These are phyloP conservation scores for Steinernema khuongi DNA, from an alignment of 1,140 invertebrate genomes.

Conservation along the genomic window DNA sequence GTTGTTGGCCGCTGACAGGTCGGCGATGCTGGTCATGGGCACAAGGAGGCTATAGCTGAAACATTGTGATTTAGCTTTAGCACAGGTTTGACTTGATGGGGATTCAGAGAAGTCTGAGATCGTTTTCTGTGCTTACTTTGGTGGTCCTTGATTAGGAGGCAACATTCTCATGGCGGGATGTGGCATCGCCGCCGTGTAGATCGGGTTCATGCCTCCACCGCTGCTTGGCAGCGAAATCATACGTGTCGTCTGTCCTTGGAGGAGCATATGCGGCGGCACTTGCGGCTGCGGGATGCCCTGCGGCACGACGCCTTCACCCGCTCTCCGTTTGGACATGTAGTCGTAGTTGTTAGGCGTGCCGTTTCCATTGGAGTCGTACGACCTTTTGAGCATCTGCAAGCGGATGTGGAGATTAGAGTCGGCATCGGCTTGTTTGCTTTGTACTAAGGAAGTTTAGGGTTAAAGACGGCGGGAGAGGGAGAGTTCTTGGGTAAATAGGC, in stretches of 20 bases:
- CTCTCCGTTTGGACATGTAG: constrained; percentile 23
- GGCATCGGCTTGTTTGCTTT: neutral
- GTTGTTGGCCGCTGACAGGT: neutral
- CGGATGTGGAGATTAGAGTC: neutral
- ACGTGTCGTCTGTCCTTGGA: neutral
- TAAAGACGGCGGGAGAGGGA: neutral
- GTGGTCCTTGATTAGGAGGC: neutral
- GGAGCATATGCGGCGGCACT: constrained; percentile 12
- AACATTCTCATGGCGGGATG: constrained; percentile 2
- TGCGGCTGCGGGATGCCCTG: constrained; percentile 14
- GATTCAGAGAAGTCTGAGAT: too few relatives aligned
- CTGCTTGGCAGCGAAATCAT: constrained; percentile 18
- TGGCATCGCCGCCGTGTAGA: constrained; percentile 11
- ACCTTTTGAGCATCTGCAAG: constrained; percentile 24
- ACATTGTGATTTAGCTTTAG: too few relatives aligned
- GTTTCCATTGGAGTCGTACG: constrained; percentile 20
- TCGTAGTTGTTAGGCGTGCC: constrained; percentile 22
- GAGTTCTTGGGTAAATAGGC: neutral
- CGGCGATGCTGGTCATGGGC: constrained; percentile 23
- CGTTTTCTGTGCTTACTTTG: neutral
- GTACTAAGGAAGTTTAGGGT: constrained; percentile 4
- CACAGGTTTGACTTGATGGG: too few relatives aligned
- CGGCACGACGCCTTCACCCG: constrained; percentile 1
- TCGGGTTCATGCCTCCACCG: neutral
- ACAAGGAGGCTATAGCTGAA: constrained; percentile 19